Evolutionary conservation across 2,113 vertebrate genomes (phyloP), one percentile per base, ranked within the genome.

Genomic region (Podarcis cretensis): DNA sequence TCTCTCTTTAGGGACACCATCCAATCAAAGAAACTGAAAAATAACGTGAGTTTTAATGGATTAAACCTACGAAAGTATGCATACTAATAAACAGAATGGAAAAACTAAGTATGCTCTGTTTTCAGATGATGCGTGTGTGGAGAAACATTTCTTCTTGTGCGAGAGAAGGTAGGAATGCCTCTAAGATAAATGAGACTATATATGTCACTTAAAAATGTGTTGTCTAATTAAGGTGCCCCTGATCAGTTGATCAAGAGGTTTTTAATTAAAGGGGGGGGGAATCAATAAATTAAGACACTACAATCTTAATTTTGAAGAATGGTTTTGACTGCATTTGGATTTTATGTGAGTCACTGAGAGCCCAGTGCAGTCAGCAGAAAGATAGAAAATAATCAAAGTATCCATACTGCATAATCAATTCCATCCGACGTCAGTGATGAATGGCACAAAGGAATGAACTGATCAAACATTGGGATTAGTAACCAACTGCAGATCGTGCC

Each of bases 331-430:
- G 48, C 16, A 27, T 71, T 80, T 35, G n/a, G 66, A 80, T 69
- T 54, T 79, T 54, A 27, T 25, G 10, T 13, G 43, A 87, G 27
- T 4, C 7, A 21, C 14, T 25, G 54, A 93, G 40, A 94, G 71
- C 92, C 93, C 87, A 89, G 25, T 1, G n/a, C 6, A 27, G 6
- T 54, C 10, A 23, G 37, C 5, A 69, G 21, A n/a, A 90, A 10
- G 54, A 3, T 1, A 32, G 54, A n/a, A 59, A 59, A 32, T 25
- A 59, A 32, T 13, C 27, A 76, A 76, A 81, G 13, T 65, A 65
- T 37, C 59, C 30, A 25, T 35, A 57, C 40, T n/a, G 16, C 54
- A 40, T 43, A 94, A 87, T 86, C 88, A 54, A 16, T 84, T 94
- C 37, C 83, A 87, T 78, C 84, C 80, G 27, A 37, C 25, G 1